Conservation (phyloP, 2,113 vertebrate species). For the Sebastes schlegelii region DNA sequence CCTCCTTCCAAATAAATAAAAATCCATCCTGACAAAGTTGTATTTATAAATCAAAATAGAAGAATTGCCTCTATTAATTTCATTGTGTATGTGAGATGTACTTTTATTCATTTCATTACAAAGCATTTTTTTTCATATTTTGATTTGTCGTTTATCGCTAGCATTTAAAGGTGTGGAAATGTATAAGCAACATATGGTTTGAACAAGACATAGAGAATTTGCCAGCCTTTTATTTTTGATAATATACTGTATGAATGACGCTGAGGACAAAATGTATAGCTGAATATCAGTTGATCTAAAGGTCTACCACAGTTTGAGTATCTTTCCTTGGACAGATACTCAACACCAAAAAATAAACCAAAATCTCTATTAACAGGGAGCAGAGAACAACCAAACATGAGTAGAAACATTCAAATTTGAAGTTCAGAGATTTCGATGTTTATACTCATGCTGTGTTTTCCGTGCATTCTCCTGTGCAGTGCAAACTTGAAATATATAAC, state of each 20-base stretch:
- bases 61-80: neutral
- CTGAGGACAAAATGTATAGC: constrained; percentile 15
- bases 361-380: constrained; percentile 12
- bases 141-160: neutral
- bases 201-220: constrained; percentile 11
- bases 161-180: constrained; percentile 19
- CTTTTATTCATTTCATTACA: constrained; percentile 24
- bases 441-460: constrained; percentile 24
- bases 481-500: constrained; percentile 29
- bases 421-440: constrained; percentile 23
- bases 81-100: constrained; percentile 10
- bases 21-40: constrained; percentile 11
- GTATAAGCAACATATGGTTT: constrained; percentile 10
- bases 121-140: constrained; percentile 20
- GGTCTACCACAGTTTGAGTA: no score
- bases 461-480: constrained; percentile 28
- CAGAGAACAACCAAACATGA: constrained; percentile 13
- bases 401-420: neutral
- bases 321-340: no score
- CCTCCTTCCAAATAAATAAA: constrained; percentile 12
- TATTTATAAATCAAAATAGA: constrained; percentile 24
- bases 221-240: constrained; percentile 54
- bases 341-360: constrained; percentile 11
- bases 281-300: neutral
- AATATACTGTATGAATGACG: constrained; percentile 29